phyloP scores from a whole-genome alignment of 2,113 vertebrate species.

The Macrotus californicus region DNA sequence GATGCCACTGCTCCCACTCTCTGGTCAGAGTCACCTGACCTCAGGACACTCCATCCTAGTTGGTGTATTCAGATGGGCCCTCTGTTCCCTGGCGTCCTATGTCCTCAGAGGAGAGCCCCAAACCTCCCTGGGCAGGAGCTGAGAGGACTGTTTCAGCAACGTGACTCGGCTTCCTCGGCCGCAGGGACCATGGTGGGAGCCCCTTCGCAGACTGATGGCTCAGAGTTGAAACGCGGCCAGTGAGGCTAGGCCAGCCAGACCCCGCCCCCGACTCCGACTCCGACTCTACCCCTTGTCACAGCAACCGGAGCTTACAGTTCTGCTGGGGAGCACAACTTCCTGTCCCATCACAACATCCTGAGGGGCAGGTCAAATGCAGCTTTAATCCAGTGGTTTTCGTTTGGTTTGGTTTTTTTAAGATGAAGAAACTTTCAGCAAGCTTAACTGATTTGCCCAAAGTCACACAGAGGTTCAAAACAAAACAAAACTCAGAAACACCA shows the following conservation, averaged over 20 bases:
- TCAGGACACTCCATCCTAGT: not conserved
- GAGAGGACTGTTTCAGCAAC: not conserved
- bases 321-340: not conserved
- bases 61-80: not conserved
- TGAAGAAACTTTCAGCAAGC: not conserved
- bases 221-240: not conserved
- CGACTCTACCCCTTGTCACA: not conserved
- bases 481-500: not conserved
- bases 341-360: not conserved
- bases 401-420: not conserved
- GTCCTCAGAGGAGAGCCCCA: not conserved
- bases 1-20: not conserved
- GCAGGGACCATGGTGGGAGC: not conserved
- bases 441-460: not conserved
- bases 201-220: not conserved
- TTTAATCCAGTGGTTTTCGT: not conserved
- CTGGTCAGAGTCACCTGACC: not conserved
- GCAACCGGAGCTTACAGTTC: not conserved
- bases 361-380: not conserved
- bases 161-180: not conserved
- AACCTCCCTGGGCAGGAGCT: not conserved
- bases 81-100: not conserved
- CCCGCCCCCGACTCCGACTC: rapidly evolving
- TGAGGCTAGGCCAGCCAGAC: not conserved
- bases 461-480: not conserved